A percentile compares a stretch with the other conserved stretches of the same genome.
Conservation (phyloP, 2,113 vertebrate species). For the Toxotes jaculatrix region DNA sequence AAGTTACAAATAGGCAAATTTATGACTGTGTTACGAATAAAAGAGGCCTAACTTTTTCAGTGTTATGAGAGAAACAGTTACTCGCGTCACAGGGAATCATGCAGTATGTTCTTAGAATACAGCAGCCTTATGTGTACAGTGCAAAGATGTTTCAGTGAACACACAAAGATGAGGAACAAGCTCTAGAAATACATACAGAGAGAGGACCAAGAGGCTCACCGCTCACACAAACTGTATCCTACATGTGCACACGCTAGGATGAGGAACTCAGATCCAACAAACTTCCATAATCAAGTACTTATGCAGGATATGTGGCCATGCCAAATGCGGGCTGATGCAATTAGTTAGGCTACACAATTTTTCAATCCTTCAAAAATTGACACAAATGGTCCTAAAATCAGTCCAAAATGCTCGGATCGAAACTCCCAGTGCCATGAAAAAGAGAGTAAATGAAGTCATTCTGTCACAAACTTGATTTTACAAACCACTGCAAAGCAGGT, state of each 20-base stretch:
- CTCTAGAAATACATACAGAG: conserved; percentile 40
- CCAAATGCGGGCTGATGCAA: conserved; percentile 65
- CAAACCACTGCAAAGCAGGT: background rate
- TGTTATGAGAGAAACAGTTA: background rate
- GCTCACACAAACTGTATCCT: conserved; percentile 13
- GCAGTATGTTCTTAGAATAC: background rate
- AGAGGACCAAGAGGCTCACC: background rate
- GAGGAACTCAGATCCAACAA: conserved; percentile 46
- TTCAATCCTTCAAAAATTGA: conserved; percentile 56
- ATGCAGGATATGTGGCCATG: conserved; percentile 33
- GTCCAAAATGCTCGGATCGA: conserved; percentile 28
- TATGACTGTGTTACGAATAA: conserved; percentile 12
- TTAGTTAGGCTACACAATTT: conserved; percentile 65
- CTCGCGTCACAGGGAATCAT: background rate
- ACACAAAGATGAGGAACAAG: conserved; percentile 24
- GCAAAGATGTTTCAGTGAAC: conserved; percentile 18
- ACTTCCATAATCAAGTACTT: conserved; percentile 60
- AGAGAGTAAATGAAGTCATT: conserved; percentile 9
- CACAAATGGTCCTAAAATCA: conserved; percentile 42
- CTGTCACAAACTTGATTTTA: conserved; percentile 23
- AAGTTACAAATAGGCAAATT: conserved; percentile 37
- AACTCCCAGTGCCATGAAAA: background rate
- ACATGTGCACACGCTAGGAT: conserved; percentile 27
- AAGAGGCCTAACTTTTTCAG: background rate
- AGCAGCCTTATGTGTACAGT: background rate